A percentile compares a stretch with the other conserved stretches of the same genome.
These are phyloP conservation scores for Dynastes maya DNA, from an alignment of 2,888 invertebrate genomes.

Conservation along the genomic window DNA sequence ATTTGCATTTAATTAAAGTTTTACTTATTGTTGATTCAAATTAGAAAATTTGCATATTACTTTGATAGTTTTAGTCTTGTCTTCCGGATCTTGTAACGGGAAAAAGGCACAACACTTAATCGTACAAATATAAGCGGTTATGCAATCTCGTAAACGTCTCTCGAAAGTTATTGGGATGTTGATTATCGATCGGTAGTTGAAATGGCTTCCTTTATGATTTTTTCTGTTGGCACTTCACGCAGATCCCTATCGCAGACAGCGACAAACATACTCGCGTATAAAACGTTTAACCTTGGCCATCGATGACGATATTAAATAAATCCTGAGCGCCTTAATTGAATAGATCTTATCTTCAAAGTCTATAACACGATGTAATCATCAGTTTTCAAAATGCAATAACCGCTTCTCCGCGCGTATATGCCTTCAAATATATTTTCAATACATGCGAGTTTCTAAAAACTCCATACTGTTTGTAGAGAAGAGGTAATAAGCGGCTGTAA, in stretches of 20 bases:
- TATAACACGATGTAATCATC: conserved; percentile 40
- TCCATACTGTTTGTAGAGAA: conserved; percentile 15
- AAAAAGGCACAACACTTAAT: too few species aligned
- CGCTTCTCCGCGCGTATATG: neutral
- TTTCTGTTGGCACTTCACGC: conserved; percentile 5
- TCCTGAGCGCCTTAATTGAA: conserved; percentile 29
- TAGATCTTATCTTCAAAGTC: conserved; percentile 38
- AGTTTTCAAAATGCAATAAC: conserved; percentile 34
- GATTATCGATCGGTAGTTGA: neutral
- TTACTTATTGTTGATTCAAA: too few species aligned
- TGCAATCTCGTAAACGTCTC: too few species aligned
- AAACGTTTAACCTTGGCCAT: conserved; percentile 23
- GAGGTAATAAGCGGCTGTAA: conserved; percentile 24
- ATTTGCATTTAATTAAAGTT: too few species aligned
- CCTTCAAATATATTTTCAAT: conserved; percentile 39
- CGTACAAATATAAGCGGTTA: too few species aligned
- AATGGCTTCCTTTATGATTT: conserved; percentile 20
- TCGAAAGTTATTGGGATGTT: conserved; percentile 8
- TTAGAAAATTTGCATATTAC: too few species aligned
- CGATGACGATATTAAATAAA: conserved; percentile 2
- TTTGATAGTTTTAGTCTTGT: too few species aligned
- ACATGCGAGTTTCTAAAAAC: conserved; percentile 8
- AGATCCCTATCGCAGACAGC: conserved; percentile 8
- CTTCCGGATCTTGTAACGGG: too few species aligned
- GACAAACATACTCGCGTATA: neutral